These are phyloP conservation scores for Oryzias celebensis DNA, from an alignment of 2,113 vertebrate genomes.

Conservation along the genomic window DNA sequence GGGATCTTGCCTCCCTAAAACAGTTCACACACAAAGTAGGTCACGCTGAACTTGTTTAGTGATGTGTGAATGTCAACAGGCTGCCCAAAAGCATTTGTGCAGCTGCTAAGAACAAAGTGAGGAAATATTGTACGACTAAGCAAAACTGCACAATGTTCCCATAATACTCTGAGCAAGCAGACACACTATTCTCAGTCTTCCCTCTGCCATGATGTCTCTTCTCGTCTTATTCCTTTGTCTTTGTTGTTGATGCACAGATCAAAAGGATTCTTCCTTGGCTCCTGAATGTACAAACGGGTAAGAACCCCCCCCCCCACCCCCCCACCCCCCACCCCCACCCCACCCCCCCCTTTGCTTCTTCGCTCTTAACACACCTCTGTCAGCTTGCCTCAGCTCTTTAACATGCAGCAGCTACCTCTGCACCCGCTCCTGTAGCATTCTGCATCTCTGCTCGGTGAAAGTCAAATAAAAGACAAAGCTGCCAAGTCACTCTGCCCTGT, in stretches of 20 bases:
- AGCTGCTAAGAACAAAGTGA: constrained; percentile 7
- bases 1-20: constrained; percentile 80
- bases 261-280: constrained; percentile 44
- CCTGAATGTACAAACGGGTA: constrained; percentile 45
- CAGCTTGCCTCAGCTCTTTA: constrained; percentile 63
- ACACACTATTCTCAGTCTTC: constrained; percentile 18
- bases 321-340: constrained; percentile 1
- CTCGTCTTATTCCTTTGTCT: constrained; percentile 18
- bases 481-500: constrained; percentile 55
- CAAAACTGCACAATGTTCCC: constrained; percentile 13
- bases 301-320: constrained; percentile 1
- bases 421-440: constrained; percentile 53
- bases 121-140: constrained; percentile 19
- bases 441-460: constrained; percentile 70
- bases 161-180: neutral
- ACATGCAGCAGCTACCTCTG: constrained; percentile 70
- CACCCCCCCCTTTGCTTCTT: constrained; percentile 5
- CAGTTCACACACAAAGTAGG: constrained; percentile 1
- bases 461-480: constrained; percentile 79
- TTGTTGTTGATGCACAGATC: constrained; percentile 59
- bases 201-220: constrained; percentile 20
- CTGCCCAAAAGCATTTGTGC: neutral
- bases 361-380: constrained; percentile 39
- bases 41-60: constrained; percentile 6
- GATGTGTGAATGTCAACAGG: constrained; percentile 18